Percentiles rank a stretch among this genome's conserved stretches.
Conservation (phyloP, 1,140 invertebrate genomes). For the Ceratosolen solmsi region DNA sequence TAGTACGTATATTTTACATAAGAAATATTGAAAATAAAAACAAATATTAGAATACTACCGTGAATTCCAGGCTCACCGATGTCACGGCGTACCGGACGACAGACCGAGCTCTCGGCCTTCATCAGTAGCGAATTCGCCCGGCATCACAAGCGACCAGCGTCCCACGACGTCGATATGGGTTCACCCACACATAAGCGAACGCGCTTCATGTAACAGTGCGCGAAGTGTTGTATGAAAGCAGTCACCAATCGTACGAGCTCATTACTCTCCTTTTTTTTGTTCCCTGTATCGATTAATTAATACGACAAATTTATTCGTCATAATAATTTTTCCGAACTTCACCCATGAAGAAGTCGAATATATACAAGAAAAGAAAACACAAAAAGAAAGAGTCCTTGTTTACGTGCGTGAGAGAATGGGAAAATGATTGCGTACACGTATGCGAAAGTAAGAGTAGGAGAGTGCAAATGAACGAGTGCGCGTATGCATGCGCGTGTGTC, state of each 20-base stretch:
- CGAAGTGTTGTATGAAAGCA: slow-evolving; percentile 28
- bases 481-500: not conserved
- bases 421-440: not conserved
- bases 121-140: slow-evolving; percentile 85
- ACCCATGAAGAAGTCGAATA: not conserved
- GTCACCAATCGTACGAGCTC: slow-evolving; percentile 21
- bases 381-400: not conserved
- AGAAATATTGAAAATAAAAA: no score
- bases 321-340: slow-evolving; percentile 7
- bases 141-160: slow-evolving; percentile 82
- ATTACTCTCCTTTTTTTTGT: slow-evolving; percentile 28
- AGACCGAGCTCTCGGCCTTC: slow-evolving; percentile 82
- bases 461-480: not conserved
- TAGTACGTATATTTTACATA: no score
- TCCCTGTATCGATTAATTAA: not conserved
- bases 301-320: slow-evolving; percentile 11
- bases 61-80: slow-evolving; percentile 64
- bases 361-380: slow-evolving; percentile 21
- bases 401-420: not conserved
- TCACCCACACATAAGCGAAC: slow-evolving; percentile 80
- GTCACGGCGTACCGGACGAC: slow-evolving; percentile 67
- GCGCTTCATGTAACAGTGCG: slow-evolving; percentile 75
- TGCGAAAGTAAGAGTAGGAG: no score
- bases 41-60: not conserved
- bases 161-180: slow-evolving; percentile 80